Evolutionary conservation across 2,888 invertebrate species (phyloP).

Genomic region (Acanthosepion lycidas): DNA sequence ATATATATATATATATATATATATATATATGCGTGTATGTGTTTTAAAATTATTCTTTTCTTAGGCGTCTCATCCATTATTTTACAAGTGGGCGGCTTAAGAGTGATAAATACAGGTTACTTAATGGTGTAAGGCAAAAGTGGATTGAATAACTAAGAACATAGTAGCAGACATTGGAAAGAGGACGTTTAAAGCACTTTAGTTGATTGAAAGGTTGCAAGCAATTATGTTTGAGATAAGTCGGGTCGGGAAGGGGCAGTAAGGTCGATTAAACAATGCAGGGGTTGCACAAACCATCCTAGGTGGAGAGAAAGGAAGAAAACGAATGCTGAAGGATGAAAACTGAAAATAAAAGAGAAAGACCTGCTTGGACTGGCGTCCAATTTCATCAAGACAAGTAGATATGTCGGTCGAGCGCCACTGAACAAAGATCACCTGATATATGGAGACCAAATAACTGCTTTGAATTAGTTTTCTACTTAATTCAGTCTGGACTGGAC

Average conservation of each 20-base stretch:
- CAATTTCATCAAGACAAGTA: not conserved
- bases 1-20: not conserved
- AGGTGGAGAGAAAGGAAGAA: not conserved
- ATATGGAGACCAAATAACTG: not conserved
- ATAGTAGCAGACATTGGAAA: not conserved
- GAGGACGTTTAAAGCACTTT: not conserved
- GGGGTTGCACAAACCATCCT: not conserved
- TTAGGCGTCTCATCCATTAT: too few species aligned
- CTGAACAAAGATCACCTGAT: not conserved
- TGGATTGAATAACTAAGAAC: not conserved
- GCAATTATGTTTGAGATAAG: not conserved
- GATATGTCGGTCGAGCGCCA: not conserved
- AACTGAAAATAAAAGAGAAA: not conserved
- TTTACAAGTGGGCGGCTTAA: not conserved
- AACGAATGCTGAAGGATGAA: not conserved
- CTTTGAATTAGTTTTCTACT: not conserved
- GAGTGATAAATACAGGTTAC: conserved; percentile 33
- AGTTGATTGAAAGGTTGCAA: conserved; percentile 33
- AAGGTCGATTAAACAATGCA: not conserved
- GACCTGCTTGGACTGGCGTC: conserved; percentile 33
- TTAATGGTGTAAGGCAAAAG: not conserved
- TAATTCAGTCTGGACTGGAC: not conserved
- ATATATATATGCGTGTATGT: not conserved
- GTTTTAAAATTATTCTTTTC: too few species aligned
- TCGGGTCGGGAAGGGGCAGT: not conserved